A percentile compares a stretch with the other conserved stretches of the same genome.
Evolutionary conservation across 2,113 vertebrate genomes (phyloP).

Genomic region (Odontesthes bonariensis): DNA sequence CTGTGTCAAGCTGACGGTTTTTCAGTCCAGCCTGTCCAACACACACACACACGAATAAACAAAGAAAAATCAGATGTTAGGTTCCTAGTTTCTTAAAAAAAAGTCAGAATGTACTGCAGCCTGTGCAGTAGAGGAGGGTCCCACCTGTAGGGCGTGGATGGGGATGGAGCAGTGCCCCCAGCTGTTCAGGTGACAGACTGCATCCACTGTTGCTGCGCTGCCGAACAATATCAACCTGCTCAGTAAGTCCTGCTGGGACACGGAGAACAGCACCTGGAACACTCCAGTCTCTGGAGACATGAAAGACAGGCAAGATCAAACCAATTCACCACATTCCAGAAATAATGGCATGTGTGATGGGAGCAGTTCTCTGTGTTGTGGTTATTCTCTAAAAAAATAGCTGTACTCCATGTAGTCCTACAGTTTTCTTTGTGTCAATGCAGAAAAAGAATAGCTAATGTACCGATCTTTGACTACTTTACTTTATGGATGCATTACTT

Average conservation of each 20-base stretch:
- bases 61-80: background rate
- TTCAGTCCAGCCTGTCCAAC: slow-evolving; percentile 90
- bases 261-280: slow-evolving; percentile 88
- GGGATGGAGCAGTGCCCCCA: slow-evolving; percentile 98
- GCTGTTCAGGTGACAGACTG: slow-evolving; percentile 91
- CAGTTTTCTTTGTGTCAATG: too few relatives aligned
- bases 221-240: slow-evolving; percentile 92
- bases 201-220: slow-evolving; percentile 88
- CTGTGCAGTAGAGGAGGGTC: background rate
- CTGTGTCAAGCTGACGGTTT: slow-evolving; percentile 95
- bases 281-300: slow-evolving; percentile 84
- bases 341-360: too few relatives aligned
- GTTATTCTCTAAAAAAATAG: too few relatives aligned
- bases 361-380: too few relatives aligned
- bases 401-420: too few relatives aligned
- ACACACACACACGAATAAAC: too few relatives aligned
- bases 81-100: background rate
- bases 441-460: too few relatives aligned
- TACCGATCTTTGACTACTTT: too few relatives aligned
- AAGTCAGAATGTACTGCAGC: background rate
- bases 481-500: too few relatives aligned
- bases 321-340: too few relatives aligned
- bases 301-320: too few relatives aligned
- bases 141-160: slow-evolving; percentile 91
- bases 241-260: slow-evolving; percentile 92